Base-by-base conservation (phyloP, 1,140 invertebrate genomes). In the Drosophila grimshawi region DNA sequence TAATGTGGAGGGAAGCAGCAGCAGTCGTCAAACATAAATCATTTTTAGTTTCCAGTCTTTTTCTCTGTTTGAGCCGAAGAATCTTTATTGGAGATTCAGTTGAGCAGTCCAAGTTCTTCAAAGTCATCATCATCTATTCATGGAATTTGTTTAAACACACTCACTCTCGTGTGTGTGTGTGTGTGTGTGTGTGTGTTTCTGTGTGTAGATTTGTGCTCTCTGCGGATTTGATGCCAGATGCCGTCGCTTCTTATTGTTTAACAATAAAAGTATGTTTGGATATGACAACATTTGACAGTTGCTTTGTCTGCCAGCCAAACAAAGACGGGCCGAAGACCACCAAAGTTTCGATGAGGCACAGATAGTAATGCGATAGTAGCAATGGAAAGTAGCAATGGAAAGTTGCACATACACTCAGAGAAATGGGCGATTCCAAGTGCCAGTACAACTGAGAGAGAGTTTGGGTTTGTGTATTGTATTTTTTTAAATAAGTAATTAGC, bases 101-200 rank as follows among this genome's bases (percentile, higher is more conserved):
- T 7, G 39, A 10, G 62, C 52, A 19, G 11, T 35, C 35, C 11
- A 63, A 86, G 81, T 86, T 86, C 45, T 76, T 35, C 85, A 35
- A 35, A 83, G 80, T 86, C 85, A 86, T 80, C 69, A 51, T 71
- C 43, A n/a, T 64, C 56, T 76, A 68, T 86, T 80, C 71, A 51
- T 11, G 56, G 69, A 81, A 82, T 79, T 56, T 67, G 51, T 48
- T 48, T 63, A 46, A 32, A 59, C 19, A 45, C 35, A 11, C 41
- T 30, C 10, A 5, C 19, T 19, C 19, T n/a, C n/a, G n/a, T n/a
- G n/a, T 19, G 19, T 19, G 19, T 19, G 19, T 19, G 19, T 19
- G 19, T 19, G 19, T 19, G 19, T 19, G 19, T 19, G 19, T 19
- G 19, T 39, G 6, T 43, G 10, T 43, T 10, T 41, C 10, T 11